phyloP scores from a whole-genome alignment of 2,888 invertebrate genomes.

The Acanthosoma haemorrhoidale region DNA sequence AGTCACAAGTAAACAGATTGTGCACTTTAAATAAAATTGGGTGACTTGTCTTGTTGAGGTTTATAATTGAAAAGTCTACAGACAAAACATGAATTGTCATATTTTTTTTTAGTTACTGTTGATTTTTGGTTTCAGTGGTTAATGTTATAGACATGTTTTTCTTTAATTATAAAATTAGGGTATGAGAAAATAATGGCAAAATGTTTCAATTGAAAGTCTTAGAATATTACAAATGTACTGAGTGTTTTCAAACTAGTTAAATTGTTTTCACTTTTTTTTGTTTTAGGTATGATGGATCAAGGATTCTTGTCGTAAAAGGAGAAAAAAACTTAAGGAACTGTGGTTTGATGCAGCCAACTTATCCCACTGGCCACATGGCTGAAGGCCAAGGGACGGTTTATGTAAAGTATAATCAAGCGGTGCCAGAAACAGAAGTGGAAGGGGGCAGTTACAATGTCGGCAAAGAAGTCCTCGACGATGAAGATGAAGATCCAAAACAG shows the following conservation, averaged over 20 bases:
- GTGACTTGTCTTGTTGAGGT: too few relatives aligned
- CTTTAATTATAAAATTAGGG: too few relatives aligned
- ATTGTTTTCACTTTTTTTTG: constrained; percentile 19
- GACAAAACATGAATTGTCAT: too few relatives aligned
- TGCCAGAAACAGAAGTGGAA: constrained; percentile 36
- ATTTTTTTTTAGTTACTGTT: too few relatives aligned
- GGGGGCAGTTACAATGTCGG: constrained; percentile 32
- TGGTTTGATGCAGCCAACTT: constrained; percentile 63
- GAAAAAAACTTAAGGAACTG: constrained; percentile 71
- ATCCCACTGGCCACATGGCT: constrained; percentile 58
- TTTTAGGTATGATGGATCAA: constrained; percentile 58
- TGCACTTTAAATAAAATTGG: too few relatives aligned
- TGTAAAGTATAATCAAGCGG: constrained; percentile 52
- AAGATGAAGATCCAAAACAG: constrained; percentile 27
- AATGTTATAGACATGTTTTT: too few relatives aligned
- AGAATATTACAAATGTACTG: not conserved
- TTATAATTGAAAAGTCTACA: too few relatives aligned
- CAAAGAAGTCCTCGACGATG: constrained; percentile 38
- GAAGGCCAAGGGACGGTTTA: constrained; percentile 56
- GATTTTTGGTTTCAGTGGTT: too few relatives aligned
- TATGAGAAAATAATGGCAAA: too few relatives aligned
- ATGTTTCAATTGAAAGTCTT: too few relatives aligned
- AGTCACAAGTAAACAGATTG: too few relatives aligned
- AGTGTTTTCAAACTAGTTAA: not conserved
- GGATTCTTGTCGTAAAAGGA: constrained; percentile 74